Base-by-base conservation (phyloP, 2,888 invertebrate species). In the Anaspis maculata region DNA sequence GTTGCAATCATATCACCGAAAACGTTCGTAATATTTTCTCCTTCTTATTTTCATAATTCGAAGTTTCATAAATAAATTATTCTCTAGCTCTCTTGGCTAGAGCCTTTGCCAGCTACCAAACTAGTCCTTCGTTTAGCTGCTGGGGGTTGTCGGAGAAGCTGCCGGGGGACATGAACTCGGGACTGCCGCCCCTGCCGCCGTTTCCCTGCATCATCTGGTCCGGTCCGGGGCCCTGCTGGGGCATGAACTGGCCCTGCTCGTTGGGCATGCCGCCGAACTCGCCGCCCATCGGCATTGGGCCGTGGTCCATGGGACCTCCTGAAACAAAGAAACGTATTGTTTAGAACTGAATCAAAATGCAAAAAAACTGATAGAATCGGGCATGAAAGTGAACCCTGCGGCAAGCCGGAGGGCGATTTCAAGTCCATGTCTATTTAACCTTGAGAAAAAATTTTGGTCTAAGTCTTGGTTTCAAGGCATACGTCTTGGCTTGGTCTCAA, bases 301-400 rank as follows among this genome's bases (percentile, higher is more conserved):
- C 71, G 36, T 79, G 79, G 64, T 79, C 80, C 76, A 79, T 79
- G 44, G 79, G 79, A 41, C 79, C 79, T 57, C 79, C 81, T 80
- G 63, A 27, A 59, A 51, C 5, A 28, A 26, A 19, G 9, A 5
- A 19, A 19, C 19, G 5, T 19, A 5, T 5, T 19, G 9, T n/a
- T n/a, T n/a, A n/a, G n/a, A n/a, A n/a, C n/a, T n/a, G 9, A 19
- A 19, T 19, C 19, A 19, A 19, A 19, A 6, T 9, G 5, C 19
- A 9, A 9, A 19, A 19, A 9, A 9, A 9, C 9, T 19, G 19
- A 19, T 19, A 9, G 19, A 6, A 6, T 19, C 9, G 5, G 19
- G 19, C 19, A 19, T n/a, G n/a, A n/a, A n/a, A n/a, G n/a, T n/a
- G n/a, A n/a, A n/a, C n/a, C n/a, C n/a, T n/a, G n/a, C n/a, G n/a